Conservation (phyloP, 2,888 invertebrate species). For the Spodoptera exigua region DNA sequence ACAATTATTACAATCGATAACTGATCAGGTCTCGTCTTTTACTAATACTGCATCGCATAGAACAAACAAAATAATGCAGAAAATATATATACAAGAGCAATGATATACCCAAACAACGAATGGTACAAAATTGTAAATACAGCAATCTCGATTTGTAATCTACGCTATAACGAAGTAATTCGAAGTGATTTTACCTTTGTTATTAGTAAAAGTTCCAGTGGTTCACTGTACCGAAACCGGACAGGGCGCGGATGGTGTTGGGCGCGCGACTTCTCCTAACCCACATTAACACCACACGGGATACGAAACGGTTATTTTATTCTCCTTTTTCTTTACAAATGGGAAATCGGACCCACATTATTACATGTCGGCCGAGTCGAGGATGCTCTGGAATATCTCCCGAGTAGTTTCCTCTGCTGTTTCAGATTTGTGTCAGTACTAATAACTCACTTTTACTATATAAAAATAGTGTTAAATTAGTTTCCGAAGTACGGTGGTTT, state of each 20-base stretch:
- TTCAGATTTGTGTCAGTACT: slow-evolving; percentile 49
- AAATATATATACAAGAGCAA: no score
- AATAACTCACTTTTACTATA: neutral
- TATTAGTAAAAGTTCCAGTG: slow-evolving; percentile 42
- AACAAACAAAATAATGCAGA: no score
- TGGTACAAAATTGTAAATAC: no score
- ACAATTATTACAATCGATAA: slow-evolving; percentile 46
- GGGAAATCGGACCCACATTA: slow-evolving; percentile 75
- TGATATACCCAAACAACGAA: no score
- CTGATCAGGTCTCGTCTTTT: neutral
- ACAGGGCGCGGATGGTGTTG: slow-evolving; percentile 44
- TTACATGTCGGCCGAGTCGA: slow-evolving; percentile 61
- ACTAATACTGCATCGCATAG: no score
- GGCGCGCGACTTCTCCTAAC: slow-evolving; percentile 36
- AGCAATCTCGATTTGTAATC: no score
- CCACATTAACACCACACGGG: slow-evolving; percentile 69
- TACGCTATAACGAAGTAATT: neutral
- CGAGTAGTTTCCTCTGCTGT: slow-evolving; percentile 33
- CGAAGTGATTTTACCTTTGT: slow-evolving; percentile 2
- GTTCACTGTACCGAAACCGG: slow-evolving; percentile 44
- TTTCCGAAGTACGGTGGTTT: no score
- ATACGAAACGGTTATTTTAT: slow-evolving; percentile 68
- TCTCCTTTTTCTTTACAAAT: slow-evolving; percentile 74
- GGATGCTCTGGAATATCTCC: slow-evolving; percentile 44
- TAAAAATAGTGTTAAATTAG: no score